These are phyloP conservation scores for Fragum whitleyi DNA, from an alignment of 2,888 invertebrate genomes.

Conservation along the genomic window DNA sequence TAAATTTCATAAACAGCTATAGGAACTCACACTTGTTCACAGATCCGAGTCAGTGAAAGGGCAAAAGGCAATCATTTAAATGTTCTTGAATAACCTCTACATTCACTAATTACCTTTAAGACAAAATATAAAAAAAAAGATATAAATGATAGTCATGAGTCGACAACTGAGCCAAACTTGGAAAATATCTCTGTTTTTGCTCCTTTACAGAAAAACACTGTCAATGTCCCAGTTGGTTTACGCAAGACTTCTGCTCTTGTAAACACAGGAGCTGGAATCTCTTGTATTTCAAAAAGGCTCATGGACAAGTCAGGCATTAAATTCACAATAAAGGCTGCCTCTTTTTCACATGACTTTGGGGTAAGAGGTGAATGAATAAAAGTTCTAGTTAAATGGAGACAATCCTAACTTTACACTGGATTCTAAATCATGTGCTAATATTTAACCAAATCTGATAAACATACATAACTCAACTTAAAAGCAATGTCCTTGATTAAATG, in stretches of 20 bases:
- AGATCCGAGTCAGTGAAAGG: constrained; percentile 12
- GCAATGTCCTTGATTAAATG: no score
- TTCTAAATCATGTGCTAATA: no score
- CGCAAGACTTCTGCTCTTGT: constrained; percentile 14
- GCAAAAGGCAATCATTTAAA: constrained; percentile 1
- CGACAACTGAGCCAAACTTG: not conserved
- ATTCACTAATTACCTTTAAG: not conserved
- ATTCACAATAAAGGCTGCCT: not conserved
- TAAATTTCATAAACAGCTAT: not conserved
- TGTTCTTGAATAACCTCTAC: not conserved
- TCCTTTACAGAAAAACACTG: constrained; percentile 24
- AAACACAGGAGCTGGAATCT: constrained; percentile 21
- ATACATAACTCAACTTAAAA: no score
- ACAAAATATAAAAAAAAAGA: not conserved
- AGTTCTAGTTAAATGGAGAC: no score
- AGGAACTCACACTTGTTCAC: constrained; percentile 7
- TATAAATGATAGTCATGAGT: no score
- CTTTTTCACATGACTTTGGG: not conserved
- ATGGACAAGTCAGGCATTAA: not conserved
- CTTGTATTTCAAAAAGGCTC: constrained; percentile 15
- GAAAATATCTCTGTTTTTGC: constrained; percentile 8
- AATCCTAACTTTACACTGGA: no score
- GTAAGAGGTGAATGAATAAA: constrained; percentile 15
- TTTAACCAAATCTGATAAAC: no score
- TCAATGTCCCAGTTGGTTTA: not conserved